Evolutionary conservation across 2,888 invertebrate genomes (phyloP).

Genomic region (Pasiphila rectangulata): DNA sequence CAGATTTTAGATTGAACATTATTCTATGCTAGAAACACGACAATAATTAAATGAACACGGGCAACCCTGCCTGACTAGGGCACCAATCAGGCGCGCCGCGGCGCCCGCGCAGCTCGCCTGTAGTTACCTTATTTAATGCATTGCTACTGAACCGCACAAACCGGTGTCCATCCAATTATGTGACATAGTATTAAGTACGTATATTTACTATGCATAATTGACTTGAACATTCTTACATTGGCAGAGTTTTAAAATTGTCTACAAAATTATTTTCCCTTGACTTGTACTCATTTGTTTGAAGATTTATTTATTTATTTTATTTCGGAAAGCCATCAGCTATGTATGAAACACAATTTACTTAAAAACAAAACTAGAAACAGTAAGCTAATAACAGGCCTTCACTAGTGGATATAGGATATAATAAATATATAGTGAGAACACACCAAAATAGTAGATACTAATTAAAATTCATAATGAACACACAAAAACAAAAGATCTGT

Average conservation of each 20-base stretch:
- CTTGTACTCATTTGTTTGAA: too few species aligned
- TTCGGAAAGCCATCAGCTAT: too few species aligned
- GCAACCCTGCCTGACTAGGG: constrained; percentile 48
- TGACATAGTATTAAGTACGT: constrained; percentile 62
- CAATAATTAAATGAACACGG: constrained; percentile 9
- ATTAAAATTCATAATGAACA: too few species aligned
- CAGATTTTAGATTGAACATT: not conserved
- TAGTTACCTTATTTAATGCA: constrained; percentile 64
- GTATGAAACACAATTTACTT: too few species aligned
- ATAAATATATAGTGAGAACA: too few species aligned
- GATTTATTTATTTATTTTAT: too few species aligned
- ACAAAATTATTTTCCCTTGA: not conserved
- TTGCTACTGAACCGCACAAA: constrained; percentile 48
- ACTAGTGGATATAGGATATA: too few species aligned
- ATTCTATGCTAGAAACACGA: not conserved
- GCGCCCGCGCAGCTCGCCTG: constrained; percentile 51
- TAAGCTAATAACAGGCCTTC: too few species aligned
- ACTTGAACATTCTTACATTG: not conserved
- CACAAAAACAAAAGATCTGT: too few species aligned
- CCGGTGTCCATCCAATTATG: constrained; percentile 68
- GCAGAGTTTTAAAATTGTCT: not conserved
- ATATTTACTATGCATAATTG: constrained; percentile 19
- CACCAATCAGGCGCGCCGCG: constrained; percentile 54
- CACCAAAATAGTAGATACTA: too few species aligned
- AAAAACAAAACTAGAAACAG: too few species aligned